A percentile compares a stretch with the other conserved stretches of the same genome.
phyloP scores from a whole-genome alignment of 2,113 vertebrate genomes.

The Macheiramphus alcinus region DNA sequence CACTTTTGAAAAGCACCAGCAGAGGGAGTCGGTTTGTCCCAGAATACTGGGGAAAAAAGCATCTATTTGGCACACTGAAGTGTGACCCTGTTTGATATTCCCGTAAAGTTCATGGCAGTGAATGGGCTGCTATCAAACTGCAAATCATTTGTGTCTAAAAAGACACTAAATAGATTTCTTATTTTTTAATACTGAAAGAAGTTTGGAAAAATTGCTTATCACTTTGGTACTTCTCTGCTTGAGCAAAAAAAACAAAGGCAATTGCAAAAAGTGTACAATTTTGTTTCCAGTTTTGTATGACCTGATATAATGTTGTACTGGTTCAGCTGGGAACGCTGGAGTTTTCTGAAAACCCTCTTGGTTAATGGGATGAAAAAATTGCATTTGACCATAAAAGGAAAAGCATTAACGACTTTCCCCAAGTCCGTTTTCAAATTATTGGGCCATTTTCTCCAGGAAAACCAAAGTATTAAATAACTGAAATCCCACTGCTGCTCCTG shows the following conservation, averaged over 20 bases:
- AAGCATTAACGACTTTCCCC: background rate
- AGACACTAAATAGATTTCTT: background rate
- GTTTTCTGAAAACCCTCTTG: background rate
- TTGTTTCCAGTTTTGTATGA: background rate
- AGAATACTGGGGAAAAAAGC: background rate
- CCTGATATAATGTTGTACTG: background rate
- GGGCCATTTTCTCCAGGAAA: background rate
- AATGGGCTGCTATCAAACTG: background rate
- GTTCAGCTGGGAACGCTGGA: background rate
- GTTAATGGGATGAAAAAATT: background rate
- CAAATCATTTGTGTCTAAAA: background rate
- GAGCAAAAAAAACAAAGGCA: background rate
- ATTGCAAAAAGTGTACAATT: background rate
- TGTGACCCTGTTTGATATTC: background rate
- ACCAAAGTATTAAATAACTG: background rate
- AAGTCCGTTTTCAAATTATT: background rate
- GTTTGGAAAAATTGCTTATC: background rate
- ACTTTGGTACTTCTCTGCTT: background rate
- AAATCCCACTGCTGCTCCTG: background rate
- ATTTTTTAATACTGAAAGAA: background rate
- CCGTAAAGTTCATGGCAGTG: background rate
- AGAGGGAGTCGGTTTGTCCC: background rate
- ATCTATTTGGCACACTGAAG: accelerated
- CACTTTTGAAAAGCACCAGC: background rate
- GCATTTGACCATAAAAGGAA: background rate